phyloP scores from a whole-genome alignment of 2,888 invertebrate species.

The Tenthredo distinguenda region DNA sequence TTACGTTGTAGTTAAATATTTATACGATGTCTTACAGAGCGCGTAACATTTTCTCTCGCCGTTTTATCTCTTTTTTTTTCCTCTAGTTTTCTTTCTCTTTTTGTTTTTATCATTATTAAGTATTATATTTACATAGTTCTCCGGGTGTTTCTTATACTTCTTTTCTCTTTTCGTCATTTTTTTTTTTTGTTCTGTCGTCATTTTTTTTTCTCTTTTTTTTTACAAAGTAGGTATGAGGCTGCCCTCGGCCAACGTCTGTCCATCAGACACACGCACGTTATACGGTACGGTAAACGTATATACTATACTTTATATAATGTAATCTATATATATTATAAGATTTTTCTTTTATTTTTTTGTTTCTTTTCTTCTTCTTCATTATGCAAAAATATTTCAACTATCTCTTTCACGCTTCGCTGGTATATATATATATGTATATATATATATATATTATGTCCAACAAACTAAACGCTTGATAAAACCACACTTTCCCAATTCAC shows the following conservation, averaged over 20 bases:
- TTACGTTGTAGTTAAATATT: conserved; percentile 67
- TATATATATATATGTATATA: not conserved
- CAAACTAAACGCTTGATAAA: too few relatives aligned
- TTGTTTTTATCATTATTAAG: conserved; percentile 52
- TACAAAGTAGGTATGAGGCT: conserved; percentile 56
- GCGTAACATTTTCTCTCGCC: not conserved
- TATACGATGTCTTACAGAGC: not conserved
- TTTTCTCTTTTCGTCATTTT: conserved; percentile 46
- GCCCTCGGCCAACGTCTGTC: conserved; percentile 51
- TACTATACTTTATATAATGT: not conserved
- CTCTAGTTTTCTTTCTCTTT: conserved; percentile 55
- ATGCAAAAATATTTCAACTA: conserved; percentile 71
- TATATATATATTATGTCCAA: not conserved
- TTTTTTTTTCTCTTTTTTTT: conserved; percentile 56
- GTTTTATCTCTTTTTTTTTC: conserved; percentile 26
- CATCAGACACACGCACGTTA: not conserved
- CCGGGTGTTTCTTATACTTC: conserved; percentile 55
- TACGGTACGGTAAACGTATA: not conserved
- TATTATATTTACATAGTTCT: conserved; percentile 58
- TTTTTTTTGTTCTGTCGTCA: conserved; percentile 50
- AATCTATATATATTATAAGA: not conserved
- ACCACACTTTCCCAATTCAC: not conserved
- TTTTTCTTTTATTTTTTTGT: conserved; percentile 48
- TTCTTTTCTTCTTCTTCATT: conserved; percentile 62
- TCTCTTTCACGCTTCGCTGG: conserved; percentile 56